phyloP scores from a whole-genome alignment of 2,113 vertebrate species.

The Salvator merianae region DNA sequence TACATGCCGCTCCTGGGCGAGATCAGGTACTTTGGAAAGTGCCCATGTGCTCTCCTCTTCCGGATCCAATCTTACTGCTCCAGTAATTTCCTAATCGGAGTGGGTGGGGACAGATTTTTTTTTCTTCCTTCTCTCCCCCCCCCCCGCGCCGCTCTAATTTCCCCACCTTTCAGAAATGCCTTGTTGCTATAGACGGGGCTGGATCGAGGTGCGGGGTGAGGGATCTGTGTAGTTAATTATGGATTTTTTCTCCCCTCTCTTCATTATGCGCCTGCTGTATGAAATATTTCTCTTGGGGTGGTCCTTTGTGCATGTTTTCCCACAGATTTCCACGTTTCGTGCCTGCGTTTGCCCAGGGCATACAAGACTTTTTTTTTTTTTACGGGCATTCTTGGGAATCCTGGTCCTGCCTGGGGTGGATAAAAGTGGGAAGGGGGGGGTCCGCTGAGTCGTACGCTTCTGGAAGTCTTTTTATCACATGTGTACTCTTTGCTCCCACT shows the following conservation, averaged over 20 bases:
- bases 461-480: background rate
- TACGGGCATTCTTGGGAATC: background rate
- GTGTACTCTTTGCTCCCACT: background rate
- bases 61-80: background rate
- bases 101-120: background rate
- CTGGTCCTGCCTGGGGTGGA: background rate
- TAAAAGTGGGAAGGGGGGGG: background rate
- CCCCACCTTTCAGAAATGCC: background rate
- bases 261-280: background rate
- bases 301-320: background rate
- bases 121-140: too few species aligned
- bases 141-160: background rate
- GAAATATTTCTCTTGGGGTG: slow-evolving; percentile 12
- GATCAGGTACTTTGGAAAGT: slow-evolving; percentile 26
- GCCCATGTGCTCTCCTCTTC: slow-evolving; percentile 6
- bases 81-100: background rate
- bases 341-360: background rate
- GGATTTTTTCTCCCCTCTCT: too few species aligned
- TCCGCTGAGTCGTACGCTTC: background rate
- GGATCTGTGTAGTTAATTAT: background rate
- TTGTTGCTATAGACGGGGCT: background rate
- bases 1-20: slow-evolving; percentile 4
- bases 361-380: background rate
- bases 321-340: background rate
- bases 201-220: background rate